Evolutionary conservation across 2,113 vertebrate genomes (phyloP), one percentile per base, ranked within the genome.

Genomic region (Ammodytes marinus): DNA sequence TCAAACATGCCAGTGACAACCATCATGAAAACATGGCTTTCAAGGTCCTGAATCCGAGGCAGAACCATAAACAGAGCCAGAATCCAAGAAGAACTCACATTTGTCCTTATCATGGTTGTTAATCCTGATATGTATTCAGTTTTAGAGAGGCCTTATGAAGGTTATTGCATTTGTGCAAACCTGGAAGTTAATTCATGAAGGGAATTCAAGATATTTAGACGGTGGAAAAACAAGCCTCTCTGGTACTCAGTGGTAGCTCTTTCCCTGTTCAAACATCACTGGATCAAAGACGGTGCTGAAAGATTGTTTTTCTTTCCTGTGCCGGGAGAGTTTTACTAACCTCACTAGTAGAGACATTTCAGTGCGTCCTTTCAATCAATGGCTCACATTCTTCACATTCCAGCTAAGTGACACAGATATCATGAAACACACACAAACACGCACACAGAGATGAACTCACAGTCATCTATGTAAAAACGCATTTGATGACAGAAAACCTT

Each of bases 331-430:
- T 89, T 84, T 74, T 68, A 86, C 79, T 79, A 81, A 64, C 59
- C 27, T 71, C 49, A 9, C 72, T 59, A 71, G 77, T 74, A 64
- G 80, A 72, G 80, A 84, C 74, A 63, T 90, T 85, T 80, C 65
- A 80, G 71, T 17, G 14, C 72, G 86, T 82, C 53, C 67, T 79
- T 82, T 88, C 82, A 59, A 49, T 75, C 66, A 74, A 6, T 63
- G 74, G 64, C 42, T 86, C 74, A 85, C 83, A 90, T 86, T 89
- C 82, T 69, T 88, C 71, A 90, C 82, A 93, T 93, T 89, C 88
- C 77, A 53, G 52, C 68, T 58, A 64, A 58, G 73, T 69, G 79
- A 85, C 86, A 88, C 76, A 82, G 55, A 78, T 82, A 79, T 69
- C 69, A 86, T 79, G 27, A 77, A 39, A 82, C 46, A 66, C 7